A percentile compares a stretch with the other conserved stretches of the same genome.
Conservation (phyloP, 2,888 invertebrate genomes). For the Orthosia incerta region DNA sequence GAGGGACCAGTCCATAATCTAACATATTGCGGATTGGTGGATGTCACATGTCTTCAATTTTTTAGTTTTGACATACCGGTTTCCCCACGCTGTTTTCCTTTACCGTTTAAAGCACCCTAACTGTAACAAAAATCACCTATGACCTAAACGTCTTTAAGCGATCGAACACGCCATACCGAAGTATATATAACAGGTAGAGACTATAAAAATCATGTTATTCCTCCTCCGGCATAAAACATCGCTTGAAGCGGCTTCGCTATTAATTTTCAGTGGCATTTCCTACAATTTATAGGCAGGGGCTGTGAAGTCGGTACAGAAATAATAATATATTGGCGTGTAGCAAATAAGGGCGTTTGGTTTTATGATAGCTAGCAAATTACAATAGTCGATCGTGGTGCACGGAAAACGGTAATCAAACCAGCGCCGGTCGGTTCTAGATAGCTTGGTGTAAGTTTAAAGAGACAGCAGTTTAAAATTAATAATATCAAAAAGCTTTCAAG, state of each 20-base stretch:
- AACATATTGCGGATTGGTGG: no score
- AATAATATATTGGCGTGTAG: conserved; percentile 70
- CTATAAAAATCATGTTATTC: conserved; percentile 27
- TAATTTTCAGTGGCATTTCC: conserved; percentile 47
- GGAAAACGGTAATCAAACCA: conserved; percentile 84
- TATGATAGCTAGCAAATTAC: conserved; percentile 84
- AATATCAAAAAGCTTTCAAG: no score
- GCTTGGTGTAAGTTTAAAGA: conserved; percentile 43
- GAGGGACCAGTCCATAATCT: no score
- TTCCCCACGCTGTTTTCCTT: no score
- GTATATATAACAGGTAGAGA: conserved; percentile 9
- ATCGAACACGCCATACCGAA: conserved; percentile 1
- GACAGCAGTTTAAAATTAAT: not conserved
- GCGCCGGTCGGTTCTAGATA: conserved; percentile 66
- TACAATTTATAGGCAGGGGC: conserved; percentile 54
- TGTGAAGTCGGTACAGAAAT: conserved; percentile 57
- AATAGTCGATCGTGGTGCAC: conserved; percentile 80
- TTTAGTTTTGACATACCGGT: no score
- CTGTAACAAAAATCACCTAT: conserved; percentile 3
- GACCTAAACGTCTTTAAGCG: not conserved
- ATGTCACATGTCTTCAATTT: no score
- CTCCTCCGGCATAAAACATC: conserved; percentile 26
- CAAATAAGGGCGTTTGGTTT: conserved; percentile 76
- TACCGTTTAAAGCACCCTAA: not conserved
- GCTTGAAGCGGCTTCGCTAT: conserved; percentile 26